Base-by-base conservation (phyloP, 1,140 invertebrate species). In the Periplaneta americana region DNA sequence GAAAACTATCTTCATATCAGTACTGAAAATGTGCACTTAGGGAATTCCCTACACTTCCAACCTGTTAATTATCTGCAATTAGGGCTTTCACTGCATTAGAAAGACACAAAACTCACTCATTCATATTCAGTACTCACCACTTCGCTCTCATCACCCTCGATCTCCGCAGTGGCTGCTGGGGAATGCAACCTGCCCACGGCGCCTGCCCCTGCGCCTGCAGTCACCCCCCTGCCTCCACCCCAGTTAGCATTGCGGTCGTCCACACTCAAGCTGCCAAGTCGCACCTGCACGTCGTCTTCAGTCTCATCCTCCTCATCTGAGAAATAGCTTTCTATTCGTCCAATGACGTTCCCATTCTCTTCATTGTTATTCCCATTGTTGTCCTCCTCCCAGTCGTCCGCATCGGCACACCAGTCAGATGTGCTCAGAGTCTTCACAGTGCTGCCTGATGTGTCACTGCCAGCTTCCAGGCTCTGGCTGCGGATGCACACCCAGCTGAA, bases 321-420 rank as follows among this genome's bases (percentile, higher is more conserved):
- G 18, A 36, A 76, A 15, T 48, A 76, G 33, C 37, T 74, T 39
- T 80, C 79, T 32, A 75, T 32, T 32, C 35, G 36, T 34, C 81
- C 84, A 74, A 89, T 87, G 8, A 88, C 81, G 86, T 93, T 93
- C 32, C 92, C 91, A 87, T 93, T 93, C 84, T 91, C 88, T 85
- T 91, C 91, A 39, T 88, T 88, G 32, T 88, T 86, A 85, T 92
- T 92, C 8, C 91, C 89, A 83, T 93, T 88, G 82, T 87, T 87
- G 37, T 88, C 88, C 76, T 92, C 91, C 1, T 90, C 93, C 93
- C 93, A 95, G 83, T 94, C 92, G 86, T 95, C 92, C 0, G 92
- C 93, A 83, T 91, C 92, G n/a, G 89, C 88, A 81, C 93, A 90
- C 94, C 94, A 95, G 80, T 89, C 89, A 2, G 88, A 89, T 15